phyloP scores from a whole-genome alignment of 2,113 vertebrate genomes.

The Herpetotheres cachinnans region DNA sequence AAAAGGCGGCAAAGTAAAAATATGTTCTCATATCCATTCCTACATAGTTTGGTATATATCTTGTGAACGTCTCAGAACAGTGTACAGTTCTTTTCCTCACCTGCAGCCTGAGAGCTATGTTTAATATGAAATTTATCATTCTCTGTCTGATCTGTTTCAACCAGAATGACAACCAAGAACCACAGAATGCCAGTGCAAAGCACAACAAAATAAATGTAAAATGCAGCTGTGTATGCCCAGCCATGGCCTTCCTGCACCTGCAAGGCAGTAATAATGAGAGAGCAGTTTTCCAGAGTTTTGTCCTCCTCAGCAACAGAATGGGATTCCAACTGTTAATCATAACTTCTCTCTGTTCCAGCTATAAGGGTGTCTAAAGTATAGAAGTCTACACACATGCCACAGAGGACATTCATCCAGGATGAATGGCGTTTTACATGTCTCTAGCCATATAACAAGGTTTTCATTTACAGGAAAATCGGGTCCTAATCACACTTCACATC shows the following conservation, averaged over 20 bases:
- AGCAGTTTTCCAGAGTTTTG: neutral
- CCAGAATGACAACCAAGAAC: neutral
- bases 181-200: neutral
- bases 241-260: neutral
- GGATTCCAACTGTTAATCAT: neutral
- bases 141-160: neutral
- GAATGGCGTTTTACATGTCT: neutral
- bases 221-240: neutral
- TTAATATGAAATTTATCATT: neutral
- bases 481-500: neutral
- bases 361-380: neutral
- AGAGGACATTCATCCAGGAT: neutral
- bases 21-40: neutral
- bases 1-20: neutral
- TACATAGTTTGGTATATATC: neutral
- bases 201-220: neutral
- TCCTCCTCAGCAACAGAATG: neutral
- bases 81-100: neutral
- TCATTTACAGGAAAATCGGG: neutral
- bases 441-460: neutral
- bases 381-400: neutral
- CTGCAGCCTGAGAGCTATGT: neutral
- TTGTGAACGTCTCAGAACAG: neutral
- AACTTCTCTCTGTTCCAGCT: neutral
- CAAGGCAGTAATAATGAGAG: neutral